phyloP scores from a whole-genome alignment of 2,888 invertebrate species.

The Tricholauxania praeusta region DNA sequence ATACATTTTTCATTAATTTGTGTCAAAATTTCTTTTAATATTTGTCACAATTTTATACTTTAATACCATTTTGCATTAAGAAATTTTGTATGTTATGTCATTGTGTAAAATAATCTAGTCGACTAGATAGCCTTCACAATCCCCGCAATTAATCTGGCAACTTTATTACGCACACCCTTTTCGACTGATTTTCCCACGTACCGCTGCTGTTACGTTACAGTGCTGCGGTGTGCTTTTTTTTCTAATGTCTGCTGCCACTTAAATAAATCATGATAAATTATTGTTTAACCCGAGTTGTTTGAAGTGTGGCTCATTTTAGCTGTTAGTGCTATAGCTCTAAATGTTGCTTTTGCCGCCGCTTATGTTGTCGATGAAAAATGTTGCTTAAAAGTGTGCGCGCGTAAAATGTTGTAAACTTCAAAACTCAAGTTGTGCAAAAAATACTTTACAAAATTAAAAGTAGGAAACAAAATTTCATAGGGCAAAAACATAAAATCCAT shows the following conservation, averaged over 20 bases:
- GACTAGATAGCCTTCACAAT: no score
- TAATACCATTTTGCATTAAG: no score
- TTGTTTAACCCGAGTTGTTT: slow-evolving; percentile 15
- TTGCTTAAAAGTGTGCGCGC: not conserved
- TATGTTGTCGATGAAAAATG: not conserved
- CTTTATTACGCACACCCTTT: no score
- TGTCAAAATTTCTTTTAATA: no score
- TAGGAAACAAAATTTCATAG: no score
- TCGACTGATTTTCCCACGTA: no score
- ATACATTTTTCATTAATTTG: no score
- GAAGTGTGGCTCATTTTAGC: slow-evolving; percentile 9
- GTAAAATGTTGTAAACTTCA: not conserved
- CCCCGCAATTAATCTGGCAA: no score
- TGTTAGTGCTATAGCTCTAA: not conserved
- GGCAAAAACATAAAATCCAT: not conserved
- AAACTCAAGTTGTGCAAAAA: not conserved
- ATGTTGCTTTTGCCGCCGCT: not conserved
- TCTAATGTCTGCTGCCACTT: slow-evolving; percentile 16
- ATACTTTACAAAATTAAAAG: no score
- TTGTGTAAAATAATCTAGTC: not conserved
- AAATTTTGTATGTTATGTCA: not conserved
- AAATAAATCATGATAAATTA: slow-evolving; percentile 33
- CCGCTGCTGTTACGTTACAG: no score
- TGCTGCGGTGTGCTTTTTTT: not conserved
- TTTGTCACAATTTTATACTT: no score